phyloP scores from a whole-genome alignment of 2,113 vertebrate genomes.

The Ciconia stormi region DNA sequence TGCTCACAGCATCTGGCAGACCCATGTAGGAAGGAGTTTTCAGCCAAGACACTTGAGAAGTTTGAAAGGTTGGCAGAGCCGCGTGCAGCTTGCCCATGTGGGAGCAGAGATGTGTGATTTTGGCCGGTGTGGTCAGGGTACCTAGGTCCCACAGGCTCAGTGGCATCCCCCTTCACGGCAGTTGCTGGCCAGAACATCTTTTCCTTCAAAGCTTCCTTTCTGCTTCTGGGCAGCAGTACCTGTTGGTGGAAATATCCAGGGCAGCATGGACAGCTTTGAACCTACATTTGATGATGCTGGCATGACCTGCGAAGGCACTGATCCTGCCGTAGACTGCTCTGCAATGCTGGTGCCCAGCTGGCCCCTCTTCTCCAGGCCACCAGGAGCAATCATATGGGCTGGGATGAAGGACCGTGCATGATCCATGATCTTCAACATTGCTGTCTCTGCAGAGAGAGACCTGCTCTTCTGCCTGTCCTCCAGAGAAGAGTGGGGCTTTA shows the following conservation, averaged over 20 bases:
- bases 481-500: neutral
- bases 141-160: neutral
- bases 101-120: rapidly evolving
- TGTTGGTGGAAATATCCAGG: neutral
- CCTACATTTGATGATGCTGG: neutral
- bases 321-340: neutral
- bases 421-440: neutral
- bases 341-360: neutral
- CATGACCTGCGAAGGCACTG: neutral
- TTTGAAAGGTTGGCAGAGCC: neutral
- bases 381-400: neutral
- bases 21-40: neutral
- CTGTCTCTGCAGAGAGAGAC: neutral
- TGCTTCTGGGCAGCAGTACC: neutral
- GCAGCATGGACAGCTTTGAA: neutral
- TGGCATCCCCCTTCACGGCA: neutral
- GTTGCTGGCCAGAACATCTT: neutral
- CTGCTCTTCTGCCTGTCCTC: neutral
- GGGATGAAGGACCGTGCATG: rapidly evolving
- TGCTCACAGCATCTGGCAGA: neutral
- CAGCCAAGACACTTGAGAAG: neutral
- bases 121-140: neutral
- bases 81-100: rapidly evolving
- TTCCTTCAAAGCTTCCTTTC: neutral
- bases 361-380: neutral